phyloP scores from a whole-genome alignment of 2,113 vertebrate species.

The Hymenochirus boettgeri region DNA sequence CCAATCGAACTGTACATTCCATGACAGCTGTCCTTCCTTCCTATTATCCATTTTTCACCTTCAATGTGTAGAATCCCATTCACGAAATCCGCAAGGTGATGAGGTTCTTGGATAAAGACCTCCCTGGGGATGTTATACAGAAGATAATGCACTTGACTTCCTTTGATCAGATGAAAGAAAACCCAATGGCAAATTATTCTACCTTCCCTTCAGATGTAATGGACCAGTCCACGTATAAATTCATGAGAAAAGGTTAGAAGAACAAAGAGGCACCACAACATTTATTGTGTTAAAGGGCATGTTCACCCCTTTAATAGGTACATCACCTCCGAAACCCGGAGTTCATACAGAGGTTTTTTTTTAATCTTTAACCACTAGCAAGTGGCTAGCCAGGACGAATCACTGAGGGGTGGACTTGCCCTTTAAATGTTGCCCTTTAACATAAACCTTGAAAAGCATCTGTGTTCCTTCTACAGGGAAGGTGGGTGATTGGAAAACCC shows the following conservation, averaged over 20 bases:
- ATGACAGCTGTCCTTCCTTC: too few species aligned
- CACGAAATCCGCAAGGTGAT: constrained; percentile 54
- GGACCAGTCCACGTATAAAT: not conserved
- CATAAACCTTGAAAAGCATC: too few species aligned
- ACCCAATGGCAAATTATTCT: constrained; percentile 55
- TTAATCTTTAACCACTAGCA: too few species aligned
- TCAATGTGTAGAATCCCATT: constrained; percentile 49
- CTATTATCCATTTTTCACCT: not conserved
- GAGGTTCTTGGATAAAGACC: constrained; percentile 56
- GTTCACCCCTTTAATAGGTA: too few species aligned
- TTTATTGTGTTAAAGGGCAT: too few species aligned
- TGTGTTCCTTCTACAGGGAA: constrained; percentile 8
- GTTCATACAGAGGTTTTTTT: too few species aligned
- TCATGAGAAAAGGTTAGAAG: constrained; percentile 39
- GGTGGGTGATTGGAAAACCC: constrained; percentile 43
- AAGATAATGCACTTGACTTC: constrained; percentile 35
- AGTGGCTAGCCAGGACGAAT: too few species aligned
- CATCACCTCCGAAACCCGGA: too few species aligned
- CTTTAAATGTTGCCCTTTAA: too few species aligned
- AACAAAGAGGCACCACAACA: not conserved
- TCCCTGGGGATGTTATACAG: constrained; percentile 47
- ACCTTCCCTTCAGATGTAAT: constrained; percentile 5
- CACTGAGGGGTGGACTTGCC: too few species aligned
- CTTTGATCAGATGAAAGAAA: constrained; percentile 60
- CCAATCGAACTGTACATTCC: too few species aligned